Percentiles rank a stretch among this genome's conserved stretches.
These are phyloP conservation scores for Helostoma temminkii DNA, from an alignment of 2,797 vertebrate genomes.

Conservation along the genomic window DNA sequence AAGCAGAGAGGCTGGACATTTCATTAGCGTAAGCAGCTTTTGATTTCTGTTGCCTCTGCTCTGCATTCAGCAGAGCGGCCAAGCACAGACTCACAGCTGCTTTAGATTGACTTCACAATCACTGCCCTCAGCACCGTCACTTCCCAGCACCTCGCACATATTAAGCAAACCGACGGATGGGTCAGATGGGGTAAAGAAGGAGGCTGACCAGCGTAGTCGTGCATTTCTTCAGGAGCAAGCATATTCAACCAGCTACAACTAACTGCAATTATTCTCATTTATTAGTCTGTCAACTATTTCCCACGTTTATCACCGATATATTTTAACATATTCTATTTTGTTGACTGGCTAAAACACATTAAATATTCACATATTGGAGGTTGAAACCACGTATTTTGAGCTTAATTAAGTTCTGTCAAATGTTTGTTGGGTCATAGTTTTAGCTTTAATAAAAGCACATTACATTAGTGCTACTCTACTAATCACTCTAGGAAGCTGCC, in stretches of 20 bases:
- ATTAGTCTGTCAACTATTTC: background rate
- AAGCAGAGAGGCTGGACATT: slow-evolving; percentile 26
- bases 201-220: background rate
- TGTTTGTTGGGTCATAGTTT: no score
- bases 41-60: slow-evolving; percentile 56
- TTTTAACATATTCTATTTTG: no score
- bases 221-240: background rate
- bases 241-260: no score
- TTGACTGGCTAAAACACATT: no score
- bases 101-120: slow-evolving; percentile 11
- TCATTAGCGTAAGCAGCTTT: slow-evolving; percentile 60
- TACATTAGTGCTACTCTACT: slow-evolving; percentile 7
- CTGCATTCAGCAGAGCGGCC: slow-evolving; percentile 30
- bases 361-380: no score
- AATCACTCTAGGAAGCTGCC: background rate
- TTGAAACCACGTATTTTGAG: no score
- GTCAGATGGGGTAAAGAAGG: slow-evolving; percentile 26
- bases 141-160: slow-evolving; percentile 6
- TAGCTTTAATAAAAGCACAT: no score
- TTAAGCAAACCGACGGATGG: slow-evolving; percentile 14
- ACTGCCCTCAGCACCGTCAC: background rate
- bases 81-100: background rate
- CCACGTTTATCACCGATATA: no score
- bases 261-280: background rate
- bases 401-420: no score